Conservation (phyloP, 2,797 vertebrate genomes). For the Lophius americanus region DNA sequence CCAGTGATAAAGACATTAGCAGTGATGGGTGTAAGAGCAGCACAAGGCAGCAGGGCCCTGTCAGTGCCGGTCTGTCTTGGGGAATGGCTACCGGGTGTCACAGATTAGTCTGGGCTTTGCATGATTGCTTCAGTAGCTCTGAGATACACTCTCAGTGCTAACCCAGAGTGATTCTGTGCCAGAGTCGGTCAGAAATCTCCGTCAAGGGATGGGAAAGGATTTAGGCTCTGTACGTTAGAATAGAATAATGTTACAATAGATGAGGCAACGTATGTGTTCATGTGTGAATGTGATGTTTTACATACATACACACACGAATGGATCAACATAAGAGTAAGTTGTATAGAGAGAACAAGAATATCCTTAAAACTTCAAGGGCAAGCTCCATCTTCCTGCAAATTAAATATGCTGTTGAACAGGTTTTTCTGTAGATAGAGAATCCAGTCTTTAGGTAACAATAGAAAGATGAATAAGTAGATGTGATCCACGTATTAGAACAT, state of each 20-base stretch:
- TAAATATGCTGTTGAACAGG: neutral
- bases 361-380: constrained; percentile 27
- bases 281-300: constrained; percentile 6
- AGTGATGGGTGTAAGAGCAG: constrained; percentile 63
- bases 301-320: neutral
- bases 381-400: neutral
- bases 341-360: neutral
- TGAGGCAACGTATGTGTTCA: neutral
- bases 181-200: constrained; percentile 34
- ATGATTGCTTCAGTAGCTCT: constrained; percentile 69
- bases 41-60: constrained; percentile 52
- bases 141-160: constrained; percentile 39
- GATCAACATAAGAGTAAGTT: constrained; percentile 4
- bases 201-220: constrained; percentile 35
- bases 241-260: neutral
- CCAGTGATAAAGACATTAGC: constrained; percentile 74
- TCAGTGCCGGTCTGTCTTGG: constrained; percentile 54
- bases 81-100: constrained; percentile 66
- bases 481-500: neutral
- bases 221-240: constrained; percentile 24
- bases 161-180: constrained; percentile 36
- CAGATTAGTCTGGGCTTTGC: constrained; percentile 63
- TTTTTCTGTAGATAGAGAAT: neutral
- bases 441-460: neutral
- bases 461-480: neutral